These are phyloP conservation scores for Scaptomyza montana DNA, from an alignment of 1,140 invertebrate species.

Conservation along the genomic window DNA sequence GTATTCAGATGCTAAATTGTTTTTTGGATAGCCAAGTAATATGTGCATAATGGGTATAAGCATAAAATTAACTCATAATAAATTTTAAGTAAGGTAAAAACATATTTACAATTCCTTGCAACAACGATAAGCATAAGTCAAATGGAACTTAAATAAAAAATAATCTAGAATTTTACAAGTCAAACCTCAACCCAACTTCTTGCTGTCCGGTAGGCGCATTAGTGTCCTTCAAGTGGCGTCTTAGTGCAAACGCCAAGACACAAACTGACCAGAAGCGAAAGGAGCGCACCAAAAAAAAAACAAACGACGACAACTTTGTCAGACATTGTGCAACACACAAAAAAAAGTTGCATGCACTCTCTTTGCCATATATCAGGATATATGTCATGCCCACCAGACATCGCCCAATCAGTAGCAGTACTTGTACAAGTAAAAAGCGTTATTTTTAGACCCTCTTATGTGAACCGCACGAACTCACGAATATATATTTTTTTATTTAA, in stretches of 20 bases:
- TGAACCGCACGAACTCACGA: not conserved
- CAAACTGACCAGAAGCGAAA: conserved; percentile 23
- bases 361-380: conserved; percentile 57
- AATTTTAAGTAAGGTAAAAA: no score
- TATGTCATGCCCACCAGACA: conserved; percentile 43
- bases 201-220: conserved; percentile 41
- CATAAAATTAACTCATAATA: no score
- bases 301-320: conserved; percentile 57
- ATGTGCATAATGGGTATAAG: no score
- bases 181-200: not conserved
- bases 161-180: not conserved
- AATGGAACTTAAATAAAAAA: not conserved
- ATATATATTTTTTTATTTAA: conserved; percentile 14
- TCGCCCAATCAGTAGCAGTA: conserved; percentile 38
- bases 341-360: conserved; percentile 54
- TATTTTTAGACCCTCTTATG: conserved; percentile 17
- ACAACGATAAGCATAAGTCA: no score
- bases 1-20: no score
- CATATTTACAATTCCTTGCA: no score
- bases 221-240: conserved; percentile 66
- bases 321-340: conserved; percentile 46
- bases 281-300: conserved; percentile 23
- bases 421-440: conserved; percentile 18
- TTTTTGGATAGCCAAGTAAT: no score
- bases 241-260: conserved; percentile 39